Percentiles rank a stretch among this genome's conserved stretches.
These are phyloP conservation scores for Phyllotreta striolata DNA, from an alignment of 2,888 invertebrate species.

Conservation along the genomic window DNA sequence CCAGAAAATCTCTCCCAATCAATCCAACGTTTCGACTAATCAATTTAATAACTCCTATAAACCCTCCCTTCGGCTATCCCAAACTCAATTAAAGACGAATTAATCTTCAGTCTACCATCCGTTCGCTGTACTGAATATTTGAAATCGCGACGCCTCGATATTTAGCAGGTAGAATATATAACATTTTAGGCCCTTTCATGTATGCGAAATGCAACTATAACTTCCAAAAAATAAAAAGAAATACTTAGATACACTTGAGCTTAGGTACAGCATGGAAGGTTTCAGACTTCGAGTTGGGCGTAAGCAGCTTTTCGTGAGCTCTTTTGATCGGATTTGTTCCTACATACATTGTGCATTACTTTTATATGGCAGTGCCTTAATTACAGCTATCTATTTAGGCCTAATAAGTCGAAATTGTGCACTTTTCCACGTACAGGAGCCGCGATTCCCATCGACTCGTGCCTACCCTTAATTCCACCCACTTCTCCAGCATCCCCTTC, in stretches of 20 bases:
- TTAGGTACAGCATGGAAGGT: no score
- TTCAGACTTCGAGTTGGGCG: no score
- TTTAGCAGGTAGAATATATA: no score
- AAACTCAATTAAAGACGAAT: constrained; percentile 33
- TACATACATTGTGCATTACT: no score
- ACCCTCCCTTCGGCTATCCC: constrained; percentile 26
- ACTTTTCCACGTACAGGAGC: constrained; percentile 4
- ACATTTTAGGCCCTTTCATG: no score
- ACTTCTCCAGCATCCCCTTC: constrained; percentile 21
- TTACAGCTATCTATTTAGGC: no score
- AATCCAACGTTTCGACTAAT: constrained; percentile 26
- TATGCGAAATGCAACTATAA: no score
- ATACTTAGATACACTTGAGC: no score
- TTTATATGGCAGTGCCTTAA: no score
- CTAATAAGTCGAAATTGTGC: background rate
- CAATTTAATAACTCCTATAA: constrained; percentile 34
- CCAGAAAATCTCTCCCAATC: constrained; percentile 25
- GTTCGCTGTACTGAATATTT: constrained; percentile 20
- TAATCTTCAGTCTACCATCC: constrained; percentile 1
- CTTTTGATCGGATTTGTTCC: no score
- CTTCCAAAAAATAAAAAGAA: no score
- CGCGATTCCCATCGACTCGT: constrained; percentile 10
- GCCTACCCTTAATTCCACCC: constrained; percentile 20
- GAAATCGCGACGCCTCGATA: background rate
- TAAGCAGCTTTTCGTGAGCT: no score